Conservation (phyloP, 1,140 invertebrate species). For the Neoseiulus cucumeris region DNA sequence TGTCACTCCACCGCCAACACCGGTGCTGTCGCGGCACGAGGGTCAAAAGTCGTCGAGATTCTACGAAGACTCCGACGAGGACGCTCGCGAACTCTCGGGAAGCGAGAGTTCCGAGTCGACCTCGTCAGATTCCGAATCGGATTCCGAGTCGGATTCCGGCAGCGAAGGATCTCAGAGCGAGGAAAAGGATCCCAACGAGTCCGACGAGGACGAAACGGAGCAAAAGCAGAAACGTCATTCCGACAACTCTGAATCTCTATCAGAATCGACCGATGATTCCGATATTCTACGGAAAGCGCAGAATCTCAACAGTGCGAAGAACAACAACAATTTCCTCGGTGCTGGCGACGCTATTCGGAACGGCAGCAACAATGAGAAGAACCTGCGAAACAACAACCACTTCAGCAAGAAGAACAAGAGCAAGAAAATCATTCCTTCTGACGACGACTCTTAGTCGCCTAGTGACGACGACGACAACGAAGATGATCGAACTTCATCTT, state of each 20-base stretch:
- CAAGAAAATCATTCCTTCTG: constrained; percentile 11
- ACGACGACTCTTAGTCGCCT: constrained; percentile 19
- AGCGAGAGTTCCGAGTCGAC: constrained; percentile 7
- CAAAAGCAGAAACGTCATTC: neutral
- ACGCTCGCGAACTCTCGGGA: constrained; percentile 17
- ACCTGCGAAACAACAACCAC: constrained; percentile 16
- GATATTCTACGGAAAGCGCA: neutral
- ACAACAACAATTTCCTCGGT: neutral
- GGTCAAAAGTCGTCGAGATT: constrained; percentile 35
- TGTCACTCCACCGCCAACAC: constrained; percentile 36
- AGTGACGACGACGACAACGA: constrained; percentile 23
- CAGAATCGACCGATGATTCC: neutral
- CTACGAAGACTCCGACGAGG: constrained; percentile 22
- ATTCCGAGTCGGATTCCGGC: too few species aligned
- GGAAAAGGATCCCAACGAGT: constrained; percentile 12
- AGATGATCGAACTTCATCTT: too few species aligned
- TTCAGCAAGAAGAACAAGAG: constrained; percentile 13
- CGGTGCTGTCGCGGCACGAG: constrained; percentile 25
- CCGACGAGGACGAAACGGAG: constrained; percentile 10
- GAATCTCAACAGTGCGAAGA: constrained; percentile 10
- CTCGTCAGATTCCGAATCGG: constrained; percentile 7
- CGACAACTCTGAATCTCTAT: neutral
- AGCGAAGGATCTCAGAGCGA: constrained; percentile 14
- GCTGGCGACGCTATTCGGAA: neutral
- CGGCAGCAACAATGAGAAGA: constrained; percentile 1